phyloP scores from a whole-genome alignment of 2,888 invertebrate species.

The Campopleginae sp. region DNA sequence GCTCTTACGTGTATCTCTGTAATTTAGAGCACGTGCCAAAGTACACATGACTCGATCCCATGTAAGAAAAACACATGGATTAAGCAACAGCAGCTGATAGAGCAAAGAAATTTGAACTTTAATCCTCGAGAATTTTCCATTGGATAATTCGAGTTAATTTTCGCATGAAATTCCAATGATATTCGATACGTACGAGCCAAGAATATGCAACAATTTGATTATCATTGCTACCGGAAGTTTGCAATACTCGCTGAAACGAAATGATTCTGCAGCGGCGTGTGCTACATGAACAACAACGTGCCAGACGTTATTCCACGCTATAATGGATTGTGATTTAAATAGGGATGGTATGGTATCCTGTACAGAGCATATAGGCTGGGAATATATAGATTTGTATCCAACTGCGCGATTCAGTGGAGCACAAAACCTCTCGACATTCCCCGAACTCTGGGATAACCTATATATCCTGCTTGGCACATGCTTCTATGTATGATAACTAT shows the following conservation, averaged over 20 bases:
- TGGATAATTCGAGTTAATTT: neutral
- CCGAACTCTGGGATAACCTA: constrained; percentile 47
- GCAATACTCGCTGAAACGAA: neutral
- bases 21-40: neutral
- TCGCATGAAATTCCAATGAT: neutral
- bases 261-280: constrained; percentile 12
- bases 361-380: constrained; percentile 18
- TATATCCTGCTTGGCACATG: constrained; percentile 20
- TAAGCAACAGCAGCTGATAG: neutral
- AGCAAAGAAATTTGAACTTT: neutral
- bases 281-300: constrained; percentile 24
- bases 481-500: constrained; percentile 47
- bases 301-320: constrained; percentile 42
- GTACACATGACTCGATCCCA: neutral
- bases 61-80: neutral
- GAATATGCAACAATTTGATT: neutral
- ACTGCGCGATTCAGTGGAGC: constrained; percentile 54
- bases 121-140: neutral
- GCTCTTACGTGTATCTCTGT: neutral
- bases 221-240: neutral
- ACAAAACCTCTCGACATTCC: constrained; percentile 63
- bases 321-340: constrained; percentile 38
- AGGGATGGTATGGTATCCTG: constrained; percentile 39
- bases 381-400: constrained; percentile 38
- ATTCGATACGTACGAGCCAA: neutral